Evolutionary conservation across 2,888 invertebrate genomes (phyloP), one percentile per base, ranked within the genome.

Genomic region (Habrosyne pyritoides): DNA sequence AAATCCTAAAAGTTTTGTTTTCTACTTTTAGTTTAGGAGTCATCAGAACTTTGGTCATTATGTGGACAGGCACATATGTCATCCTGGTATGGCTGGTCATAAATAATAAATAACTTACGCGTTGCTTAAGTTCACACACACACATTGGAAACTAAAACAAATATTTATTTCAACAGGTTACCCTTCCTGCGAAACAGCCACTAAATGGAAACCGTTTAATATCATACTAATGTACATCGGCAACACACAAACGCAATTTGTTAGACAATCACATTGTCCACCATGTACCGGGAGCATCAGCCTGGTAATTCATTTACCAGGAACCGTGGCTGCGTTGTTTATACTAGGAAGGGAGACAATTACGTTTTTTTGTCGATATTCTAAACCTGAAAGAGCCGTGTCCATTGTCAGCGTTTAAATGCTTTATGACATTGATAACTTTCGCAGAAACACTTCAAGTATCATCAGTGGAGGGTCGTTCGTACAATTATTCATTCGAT

Each of bases 251-350:
- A 50, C 21, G 50, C 50, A 50, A 50, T 50, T 24, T 36, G 33
- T 53, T 59, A 61, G 69, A 79, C 84, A 87, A 87, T 86, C 69
- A 77, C 82, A 87, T 88, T 88, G 89, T 88, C 78, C 73, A 58
- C 69, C 65, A 64, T 71, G 79, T 87, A 86, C 85, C 79, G 77
- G 84, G 80, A 82, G 77, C 64, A 64, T 62, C 61, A 66, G 57
- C 72, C 74, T 74, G 73, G 78, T 80, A 81, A 83, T 82, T 77
- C 77, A 76, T 68, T 74, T 87, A 82, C 86, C 76, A 73, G 81
- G 87, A 88, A 87, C 71, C 67, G 66, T 62, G 56, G 68, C 59
- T 83, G 68, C 59, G 83, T 88, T 88, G 87, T 90, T 83, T 83
- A 79, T 75, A 47, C 73, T 75, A 73, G 71, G 71, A 80, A 77